These are phyloP conservation scores for Anhinga anhinga DNA, from an alignment of 2,113 vertebrate genomes.

Conservation along the genomic window DNA sequence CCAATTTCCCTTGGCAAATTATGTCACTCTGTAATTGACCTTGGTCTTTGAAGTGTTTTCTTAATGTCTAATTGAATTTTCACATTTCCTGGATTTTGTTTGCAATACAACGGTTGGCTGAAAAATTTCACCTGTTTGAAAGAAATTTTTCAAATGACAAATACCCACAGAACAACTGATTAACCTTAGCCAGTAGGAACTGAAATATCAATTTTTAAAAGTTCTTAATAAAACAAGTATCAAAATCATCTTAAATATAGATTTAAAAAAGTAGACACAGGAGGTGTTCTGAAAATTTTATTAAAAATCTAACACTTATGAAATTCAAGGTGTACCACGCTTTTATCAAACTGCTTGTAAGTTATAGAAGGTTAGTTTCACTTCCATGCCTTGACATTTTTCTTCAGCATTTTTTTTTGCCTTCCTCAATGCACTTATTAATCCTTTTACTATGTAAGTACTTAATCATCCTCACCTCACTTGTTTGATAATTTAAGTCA, in stretches of 20 bases:
- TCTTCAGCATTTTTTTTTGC: not conserved
- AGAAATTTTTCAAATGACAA: not conserved
- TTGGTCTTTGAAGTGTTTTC: slow-evolving; percentile 20
- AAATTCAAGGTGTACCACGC: not conserved
- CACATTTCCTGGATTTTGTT: not conserved
- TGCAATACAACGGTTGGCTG: not conserved
- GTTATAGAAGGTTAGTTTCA: not conserved
- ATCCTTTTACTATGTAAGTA: not conserved
- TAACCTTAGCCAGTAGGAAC: not conserved
- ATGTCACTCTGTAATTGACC: slow-evolving; percentile 17
- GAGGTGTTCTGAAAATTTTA: not conserved
- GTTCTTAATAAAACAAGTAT: not conserved
- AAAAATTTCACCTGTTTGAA: not conserved
- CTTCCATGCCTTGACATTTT: not conserved
- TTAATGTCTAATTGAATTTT: slow-evolving; percentile 25
- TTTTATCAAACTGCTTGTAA: not conserved
- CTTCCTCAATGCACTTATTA: not conserved
- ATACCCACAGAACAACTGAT: not conserved
- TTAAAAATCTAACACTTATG: not conserved
- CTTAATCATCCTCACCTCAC: not conserved
- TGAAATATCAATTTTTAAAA: not conserved
- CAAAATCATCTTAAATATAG: not conserved
- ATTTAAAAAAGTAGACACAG: not conserved
- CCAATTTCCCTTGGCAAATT: slow-evolving; percentile 8
- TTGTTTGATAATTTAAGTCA: not conserved